Evolutionary conservation across 2,888 invertebrate species (phyloP).

Genomic region (Cylloceria caligata): DNA sequence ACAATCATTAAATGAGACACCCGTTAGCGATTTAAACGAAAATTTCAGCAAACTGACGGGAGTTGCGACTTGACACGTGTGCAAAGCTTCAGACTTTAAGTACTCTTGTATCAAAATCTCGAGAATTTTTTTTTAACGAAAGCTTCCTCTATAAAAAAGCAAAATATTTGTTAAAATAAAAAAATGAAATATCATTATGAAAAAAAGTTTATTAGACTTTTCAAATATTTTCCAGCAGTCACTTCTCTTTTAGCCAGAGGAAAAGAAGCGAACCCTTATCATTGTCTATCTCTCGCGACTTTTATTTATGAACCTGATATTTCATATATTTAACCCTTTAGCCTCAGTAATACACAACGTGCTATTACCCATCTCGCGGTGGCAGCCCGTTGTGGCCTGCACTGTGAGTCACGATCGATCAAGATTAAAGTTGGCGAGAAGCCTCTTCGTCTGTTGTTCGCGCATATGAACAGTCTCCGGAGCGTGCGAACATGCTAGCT

Average conservation of each 20-base stretch:
- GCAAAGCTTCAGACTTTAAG: too few relatives aligned
- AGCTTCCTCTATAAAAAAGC: not conserved
- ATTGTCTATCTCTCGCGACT: constrained; percentile 21
- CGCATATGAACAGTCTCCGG: constrained; percentile 15
- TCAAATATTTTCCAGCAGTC: not conserved
- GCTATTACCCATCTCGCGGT: constrained; percentile 28
- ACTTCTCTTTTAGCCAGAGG: not conserved
- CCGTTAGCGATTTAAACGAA: too few relatives aligned
- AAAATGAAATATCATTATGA: not conserved
- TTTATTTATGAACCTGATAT: constrained; percentile 69
- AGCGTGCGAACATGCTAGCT: constrained; percentile 44
- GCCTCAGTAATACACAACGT: constrained; percentile 41
- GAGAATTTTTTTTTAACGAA: too few relatives aligned
- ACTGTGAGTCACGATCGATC: constrained; percentile 70
- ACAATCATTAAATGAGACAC: too few relatives aligned
- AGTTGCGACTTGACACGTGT: too few relatives aligned
- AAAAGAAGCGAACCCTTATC: too few relatives aligned
- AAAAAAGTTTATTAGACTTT: not conserved
- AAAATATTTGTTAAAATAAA: not conserved
- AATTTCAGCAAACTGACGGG: too few relatives aligned
- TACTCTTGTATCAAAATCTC: too few relatives aligned
- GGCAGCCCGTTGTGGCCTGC: constrained; percentile 50
- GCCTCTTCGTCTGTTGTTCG: constrained; percentile 44
- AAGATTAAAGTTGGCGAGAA: constrained; percentile 69
- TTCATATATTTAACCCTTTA: constrained; percentile 70